These are phyloP conservation scores for Chauna torquata DNA, from an alignment of 2,113 vertebrate genomes.

Conservation along the genomic window DNA sequence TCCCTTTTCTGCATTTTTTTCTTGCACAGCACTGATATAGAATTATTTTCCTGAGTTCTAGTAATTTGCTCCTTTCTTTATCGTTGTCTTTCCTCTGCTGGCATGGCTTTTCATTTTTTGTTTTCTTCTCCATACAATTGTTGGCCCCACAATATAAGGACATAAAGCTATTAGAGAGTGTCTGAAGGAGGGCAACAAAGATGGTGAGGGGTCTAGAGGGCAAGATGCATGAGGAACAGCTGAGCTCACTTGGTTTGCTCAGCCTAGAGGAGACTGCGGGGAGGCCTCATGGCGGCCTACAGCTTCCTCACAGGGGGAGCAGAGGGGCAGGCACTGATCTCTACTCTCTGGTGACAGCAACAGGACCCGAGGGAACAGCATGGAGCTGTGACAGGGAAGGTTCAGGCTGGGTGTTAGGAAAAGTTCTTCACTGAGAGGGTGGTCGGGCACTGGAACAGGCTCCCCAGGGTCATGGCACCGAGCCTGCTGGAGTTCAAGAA, in stretches of 20 bases:
- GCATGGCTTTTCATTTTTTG: not conserved
- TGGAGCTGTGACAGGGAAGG: too few relatives aligned
- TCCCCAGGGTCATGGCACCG: too few relatives aligned
- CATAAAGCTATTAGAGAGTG: not conserved
- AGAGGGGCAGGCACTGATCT: too few relatives aligned
- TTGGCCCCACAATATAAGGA: not conserved
- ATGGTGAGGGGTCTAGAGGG: not conserved
- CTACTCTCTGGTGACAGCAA: too few relatives aligned
- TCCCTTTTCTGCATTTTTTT: not conserved
- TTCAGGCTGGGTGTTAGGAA: too few relatives aligned
- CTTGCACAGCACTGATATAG: not conserved
- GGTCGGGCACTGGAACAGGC: too few relatives aligned
- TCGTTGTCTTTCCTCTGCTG: not conserved
- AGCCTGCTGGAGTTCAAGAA: not conserved
- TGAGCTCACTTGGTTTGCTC: too few relatives aligned
- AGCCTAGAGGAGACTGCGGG: too few relatives aligned
- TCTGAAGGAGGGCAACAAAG: not conserved
- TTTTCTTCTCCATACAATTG: not conserved
- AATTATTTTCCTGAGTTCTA: not conserved
- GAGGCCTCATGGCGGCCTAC: not conserved
- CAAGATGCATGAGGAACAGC: too few relatives aligned
- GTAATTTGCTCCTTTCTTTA: not conserved
- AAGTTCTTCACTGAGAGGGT: too few relatives aligned
- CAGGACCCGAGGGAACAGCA: too few relatives aligned
- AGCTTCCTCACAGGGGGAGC: too few relatives aligned